Base-by-base conservation (phyloP, 2,113 vertebrate species). In the Glaucomys volans region DNA sequence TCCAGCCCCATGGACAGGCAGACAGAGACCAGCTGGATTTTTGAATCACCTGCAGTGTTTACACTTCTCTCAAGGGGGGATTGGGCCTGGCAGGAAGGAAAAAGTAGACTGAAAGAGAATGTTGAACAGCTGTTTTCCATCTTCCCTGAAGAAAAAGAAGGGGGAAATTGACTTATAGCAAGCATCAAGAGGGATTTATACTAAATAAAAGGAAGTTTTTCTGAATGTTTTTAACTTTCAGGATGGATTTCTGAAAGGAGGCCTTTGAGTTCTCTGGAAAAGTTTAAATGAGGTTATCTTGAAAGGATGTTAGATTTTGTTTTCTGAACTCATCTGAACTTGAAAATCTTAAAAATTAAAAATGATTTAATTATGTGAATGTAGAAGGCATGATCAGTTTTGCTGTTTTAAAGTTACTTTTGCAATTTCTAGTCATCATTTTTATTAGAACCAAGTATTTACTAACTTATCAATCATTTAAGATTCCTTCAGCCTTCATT, bases 91-190 rank as follows among this genome's bases (percentile, higher is more conserved):
- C 74, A 13, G 54, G 84, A 91, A 91, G 80, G 90, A 83, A 95
- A 92, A 95, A 79, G 86, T 26, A 92, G 59, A 71, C 76, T 72
- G 83, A 91, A 91, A 97, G 94, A 69, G 91, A 82, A 92, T 85
- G 91, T 66, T 67, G 69, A 91, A 87, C 96, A 97, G 97, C 96
- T 98, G 96, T 96, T 97, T 97, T 96, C 84, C 86, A 95, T 95
- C 66, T 94, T 94, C 87, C 79, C 93, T 76, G 80, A 93, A 96
- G 93, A 95, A 83, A 95, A 92, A 96, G 86, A 80, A 80, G 74
- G 89, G 82, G 95, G 91, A 97, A 96, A 93, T 91, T 35, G 16
- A 91, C 74, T 75, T 80, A 89, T 40, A 88, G 77, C 77, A 86
- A 92, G 96, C 47, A 94, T 94, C 64, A 86, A 76, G 91, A 93